Percentiles rank a stretch among this genome's conserved stretches.
phyloP scores from a whole-genome alignment of 2,888 invertebrate species.

The Thyatira batis region DNA sequence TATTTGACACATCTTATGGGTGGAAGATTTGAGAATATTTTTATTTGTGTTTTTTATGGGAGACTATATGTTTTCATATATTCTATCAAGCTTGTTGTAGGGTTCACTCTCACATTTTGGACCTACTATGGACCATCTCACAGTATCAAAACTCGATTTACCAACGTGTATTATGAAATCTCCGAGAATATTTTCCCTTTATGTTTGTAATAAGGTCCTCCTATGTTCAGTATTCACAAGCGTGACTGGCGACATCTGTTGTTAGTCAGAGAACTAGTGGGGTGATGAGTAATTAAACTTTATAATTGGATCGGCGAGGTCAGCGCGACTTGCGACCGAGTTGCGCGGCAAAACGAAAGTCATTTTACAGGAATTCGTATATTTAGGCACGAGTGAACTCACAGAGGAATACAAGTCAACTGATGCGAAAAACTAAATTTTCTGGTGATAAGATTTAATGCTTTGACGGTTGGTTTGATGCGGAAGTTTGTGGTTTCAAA shows the following conservation, averaged over 20 bases:
- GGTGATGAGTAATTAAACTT: conserved; percentile 58
- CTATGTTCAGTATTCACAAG: background rate
- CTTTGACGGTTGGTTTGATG: background rate
- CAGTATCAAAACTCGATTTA: no score
- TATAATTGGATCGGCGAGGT: conserved; percentile 53
- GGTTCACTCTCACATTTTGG: no score
- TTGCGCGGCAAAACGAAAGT: conserved; percentile 1
- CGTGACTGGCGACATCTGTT: conserved; percentile 13
- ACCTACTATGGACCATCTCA: no score
- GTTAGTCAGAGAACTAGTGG: conserved; percentile 29
- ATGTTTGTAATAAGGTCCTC: no score
- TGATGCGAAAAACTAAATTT: background rate
- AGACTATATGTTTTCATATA: no score
- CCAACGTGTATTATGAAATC: no score
- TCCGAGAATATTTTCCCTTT: no score
- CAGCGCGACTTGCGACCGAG: conserved; percentile 19
- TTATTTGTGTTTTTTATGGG: no score
- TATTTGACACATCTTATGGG: background rate
- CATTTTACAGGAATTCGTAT: conserved; percentile 1
- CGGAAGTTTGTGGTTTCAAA: background rate
- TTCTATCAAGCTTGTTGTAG: no score
- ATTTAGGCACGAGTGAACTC: background rate
- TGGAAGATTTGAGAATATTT: background rate
- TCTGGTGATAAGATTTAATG: background rate
- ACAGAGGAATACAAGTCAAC: background rate